Evolutionary conservation across 2,113 vertebrate species (phyloP), one percentile per base, ranked within the genome.

Genomic region (Entomyzon cyanotis): DNA sequence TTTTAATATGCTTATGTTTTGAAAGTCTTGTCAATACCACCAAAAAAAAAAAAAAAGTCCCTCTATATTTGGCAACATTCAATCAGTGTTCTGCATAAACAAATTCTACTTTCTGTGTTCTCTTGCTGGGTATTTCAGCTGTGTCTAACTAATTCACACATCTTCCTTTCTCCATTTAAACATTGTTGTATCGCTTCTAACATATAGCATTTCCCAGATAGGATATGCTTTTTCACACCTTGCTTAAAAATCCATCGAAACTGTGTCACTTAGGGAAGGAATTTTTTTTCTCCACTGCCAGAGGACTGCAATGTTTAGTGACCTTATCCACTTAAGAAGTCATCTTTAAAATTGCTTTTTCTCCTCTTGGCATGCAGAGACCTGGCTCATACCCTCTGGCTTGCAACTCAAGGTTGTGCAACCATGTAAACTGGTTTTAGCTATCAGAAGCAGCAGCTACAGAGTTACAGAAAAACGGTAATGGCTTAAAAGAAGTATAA

Each of bases 241-340:
- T 84, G 11, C 31, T 92, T 91, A 87, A 87, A 95, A 94, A 87
- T 58, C 20, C 37, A 76, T 75, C 64, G 84, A 56, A 76, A 84
- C n/a, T 10, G 6, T 75, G 49, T 58, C 60, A 79, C 35, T 84
- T 71, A 83, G 6, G 14, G 49, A 76, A 76, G 20, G 46, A 23
- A 9, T 46, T 44, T 75, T 87, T 64, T 55, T 37, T 7, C 24
- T 16, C 18, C 12, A 49, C 13, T 62, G 21, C 65, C 53, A 73
- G 79, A 91, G 62, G 55, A 65, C 62, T 68, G 31, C 53, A 87
- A 68, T 52, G 24, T 86, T 91, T 81, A 89, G 73, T 84, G 84
- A 94, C 69, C 65, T 93, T 85, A 84, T 65, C 78, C 49, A 76
- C 87, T 95, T 91, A 82, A 84, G n/a, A 41, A 94, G 58, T 41